Evolutionary conservation across 2,888 invertebrate species (phyloP), one percentile per base, ranked within the genome.

Genomic region (Dioctria linearis): DNA sequence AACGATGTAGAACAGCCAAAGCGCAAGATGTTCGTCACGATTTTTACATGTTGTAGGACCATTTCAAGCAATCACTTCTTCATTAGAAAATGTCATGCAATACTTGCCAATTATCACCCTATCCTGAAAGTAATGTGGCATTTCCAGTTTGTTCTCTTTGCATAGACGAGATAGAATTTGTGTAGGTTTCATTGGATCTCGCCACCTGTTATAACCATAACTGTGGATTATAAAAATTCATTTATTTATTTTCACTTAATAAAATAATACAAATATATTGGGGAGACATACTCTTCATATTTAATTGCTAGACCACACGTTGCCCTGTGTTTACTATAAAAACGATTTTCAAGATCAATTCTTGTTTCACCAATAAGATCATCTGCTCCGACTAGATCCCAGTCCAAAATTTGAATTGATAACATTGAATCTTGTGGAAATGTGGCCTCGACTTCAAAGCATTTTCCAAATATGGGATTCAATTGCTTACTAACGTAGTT

Each of bases 381-480:
- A 86, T 97, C 97, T 0, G 95, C 93, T 8, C 96, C 96, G 0
- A 97, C 93, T 81, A 97, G 90, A 89, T 97, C 97, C 96, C 96
- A 97, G 87, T 97, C 97, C 51, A 94, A 91, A 66, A 97, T 93
- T 89, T 96, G 95, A 0, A 97, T 93, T 0, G 94, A 94, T 69
- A 97, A 90, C 90, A 95, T 91, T 0, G 96, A 96, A 86, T 97
- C 97, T 88, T 96, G 96, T 0, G 97, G 97, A 86, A 97, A 96
- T 0, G 96, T 96, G 0, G 96, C 96, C 88, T 97, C 96, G 79
- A 97, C 93, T 89, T 97, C 97, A 86, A 96, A 96, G 87, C 96
- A 97, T 88, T 95, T 95, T 83, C 97, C 97, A 87, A 97, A 97
- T 1, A 97, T 94, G 2, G 97, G 97, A 89, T 97, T 97, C 5